Evolutionary conservation across 2,797 vertebrate genomes (phyloP).

Genomic region (Mustela erminea): DNA sequence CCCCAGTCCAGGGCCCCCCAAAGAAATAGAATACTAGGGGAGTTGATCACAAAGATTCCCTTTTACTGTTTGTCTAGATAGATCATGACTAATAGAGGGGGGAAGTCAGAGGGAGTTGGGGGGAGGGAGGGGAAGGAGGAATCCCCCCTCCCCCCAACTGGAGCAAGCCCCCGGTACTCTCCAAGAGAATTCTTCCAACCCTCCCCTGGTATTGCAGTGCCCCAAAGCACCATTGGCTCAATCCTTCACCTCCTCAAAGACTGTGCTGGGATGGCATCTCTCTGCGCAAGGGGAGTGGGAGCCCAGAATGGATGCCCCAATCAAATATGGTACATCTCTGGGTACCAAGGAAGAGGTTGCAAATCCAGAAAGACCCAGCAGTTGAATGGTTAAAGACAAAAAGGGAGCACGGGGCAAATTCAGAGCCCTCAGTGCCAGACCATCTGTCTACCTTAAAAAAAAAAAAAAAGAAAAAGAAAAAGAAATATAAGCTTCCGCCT

Average conservation of each 20-base stretch:
- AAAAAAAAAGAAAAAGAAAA: neutral
- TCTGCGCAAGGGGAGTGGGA: neutral
- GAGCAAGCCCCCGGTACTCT: neutral
- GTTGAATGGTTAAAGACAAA: conserved; percentile 59
- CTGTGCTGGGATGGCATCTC: neutral
- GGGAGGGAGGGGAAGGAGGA: neutral
- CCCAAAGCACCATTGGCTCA: neutral
- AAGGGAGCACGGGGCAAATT: neutral
- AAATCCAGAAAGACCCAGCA: conserved; percentile 44
- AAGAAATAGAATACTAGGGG: conserved; percentile 15
- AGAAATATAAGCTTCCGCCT: conserved; percentile 31
- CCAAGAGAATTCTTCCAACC: neutral
- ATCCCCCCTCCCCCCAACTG: accelerated
- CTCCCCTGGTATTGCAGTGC: neutral
- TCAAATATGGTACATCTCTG: conserved; percentile 10
- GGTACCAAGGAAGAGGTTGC: neutral
- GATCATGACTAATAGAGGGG: neutral
- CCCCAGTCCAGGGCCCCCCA: neutral
- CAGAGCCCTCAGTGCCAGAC: neutral
- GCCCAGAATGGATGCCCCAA: neutral
- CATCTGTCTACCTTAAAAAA: conserved; percentile 56
- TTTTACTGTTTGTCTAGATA: conserved; percentile 12
- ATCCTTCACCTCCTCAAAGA: conserved; percentile 37
- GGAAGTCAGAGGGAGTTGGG: neutral
- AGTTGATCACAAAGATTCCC: conserved; percentile 9